A percentile compares a stretch with the other conserved stretches of the same genome.
Conservation (phyloP, 2,797 vertebrate species). For the Hypotaenidia philippensis region DNA sequence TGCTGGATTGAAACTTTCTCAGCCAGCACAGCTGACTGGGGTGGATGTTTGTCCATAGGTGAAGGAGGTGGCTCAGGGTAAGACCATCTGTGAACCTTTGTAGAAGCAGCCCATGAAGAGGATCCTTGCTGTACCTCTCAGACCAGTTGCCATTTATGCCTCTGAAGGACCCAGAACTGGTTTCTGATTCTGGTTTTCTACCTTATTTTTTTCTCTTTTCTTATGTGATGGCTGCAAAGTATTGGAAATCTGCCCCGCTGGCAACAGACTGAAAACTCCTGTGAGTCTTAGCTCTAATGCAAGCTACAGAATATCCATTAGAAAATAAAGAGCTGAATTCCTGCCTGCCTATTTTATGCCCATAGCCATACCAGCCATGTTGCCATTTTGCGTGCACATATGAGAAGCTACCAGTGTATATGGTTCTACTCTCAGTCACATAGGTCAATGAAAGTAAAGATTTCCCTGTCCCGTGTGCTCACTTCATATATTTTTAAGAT, state of each 20-base stretch:
- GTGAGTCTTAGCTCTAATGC: background rate
- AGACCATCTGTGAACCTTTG: constrained; percentile 26
- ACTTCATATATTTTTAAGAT: background rate
- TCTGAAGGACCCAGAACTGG: background rate
- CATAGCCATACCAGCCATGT: background rate
- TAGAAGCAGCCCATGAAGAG: background rate
- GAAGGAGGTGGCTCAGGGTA: background rate
- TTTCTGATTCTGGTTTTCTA: constrained; percentile 3
- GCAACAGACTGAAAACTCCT: background rate
- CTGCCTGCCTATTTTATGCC: background rate
- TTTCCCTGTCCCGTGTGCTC: background rate
- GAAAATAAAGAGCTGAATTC: background rate
- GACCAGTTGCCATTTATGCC: background rate
- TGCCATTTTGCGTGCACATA: background rate
- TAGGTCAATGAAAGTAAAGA: background rate
- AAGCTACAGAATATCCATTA: background rate
- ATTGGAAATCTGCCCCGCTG: constrained; percentile 10
- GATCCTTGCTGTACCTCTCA: background rate
- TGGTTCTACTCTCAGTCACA: background rate
- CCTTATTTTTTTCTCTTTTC: background rate
- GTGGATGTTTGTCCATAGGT: background rate
- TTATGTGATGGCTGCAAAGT: background rate
- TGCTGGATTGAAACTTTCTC: background rate
- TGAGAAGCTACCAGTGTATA: background rate
- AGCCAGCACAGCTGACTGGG: background rate